Base-by-base conservation (phyloP, 2,888 invertebrate species). In the Cheilosia pagana region DNA sequence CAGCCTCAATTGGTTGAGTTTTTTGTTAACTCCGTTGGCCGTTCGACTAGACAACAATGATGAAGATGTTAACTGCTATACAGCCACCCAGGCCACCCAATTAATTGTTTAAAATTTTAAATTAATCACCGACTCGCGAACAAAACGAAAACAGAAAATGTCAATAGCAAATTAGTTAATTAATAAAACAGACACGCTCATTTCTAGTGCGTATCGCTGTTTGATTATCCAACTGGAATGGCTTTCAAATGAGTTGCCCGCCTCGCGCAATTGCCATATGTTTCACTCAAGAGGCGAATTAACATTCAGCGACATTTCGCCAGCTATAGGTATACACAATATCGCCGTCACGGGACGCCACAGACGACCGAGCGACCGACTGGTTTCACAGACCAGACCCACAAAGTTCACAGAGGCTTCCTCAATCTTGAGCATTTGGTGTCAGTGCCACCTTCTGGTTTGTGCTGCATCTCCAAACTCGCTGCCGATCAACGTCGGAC, bases 221-320 rank as follows among this genome's bases (percentile, higher is more conserved):
- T 55, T 50, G 55, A 62, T 72, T 59, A 72, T 35, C 55, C 72
- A 82, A 78, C 78, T 77, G 82, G 65, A 77, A 45, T 52, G 60
- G 14, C 77, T 82, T 72, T 79, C 74, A 48, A 74, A 68, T 74
- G 53, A 81, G 81, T 71, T 82, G 81, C 67, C 75, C 8, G 21
- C 41, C 16, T 39, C 63, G 41, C 23, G 57, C 75, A 76, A 62
- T 75, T 72, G 65, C 81, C 67, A n/a, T n/a, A 14, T 75, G 75
- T 60, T 65, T 48, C 52, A 70, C 74, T 75, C 39, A 60, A 63
- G n/a, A 25, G 75, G 75, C 67, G 62, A 79, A 85, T 75, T 74
- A 75, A 53, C 60, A 67, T 75, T 85, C 62, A 48, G 79, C 74
- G 83, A 83, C 78, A 77, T 77, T 75, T 79, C 45, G 57, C 72